Evolutionary conservation across 2,888 invertebrate genomes (phyloP).

Genomic region (Tipula lateralis): DNA sequence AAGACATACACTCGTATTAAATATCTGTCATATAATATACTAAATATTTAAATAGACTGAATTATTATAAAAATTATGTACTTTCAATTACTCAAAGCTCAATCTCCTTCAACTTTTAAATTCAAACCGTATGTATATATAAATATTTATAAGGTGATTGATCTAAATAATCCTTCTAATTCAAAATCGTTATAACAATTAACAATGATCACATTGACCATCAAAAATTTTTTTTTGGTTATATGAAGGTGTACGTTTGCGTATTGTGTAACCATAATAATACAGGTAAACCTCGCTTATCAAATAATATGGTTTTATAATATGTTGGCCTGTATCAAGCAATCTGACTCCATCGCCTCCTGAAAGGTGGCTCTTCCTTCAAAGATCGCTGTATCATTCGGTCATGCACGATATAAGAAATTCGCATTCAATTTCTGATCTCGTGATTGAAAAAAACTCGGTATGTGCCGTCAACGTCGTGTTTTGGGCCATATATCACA

Average conservation of each 20-base stretch:
- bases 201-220: slow-evolving; percentile 1
- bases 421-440: too few species aligned
- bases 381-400: too few species aligned
- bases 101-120: background rate
- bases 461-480: too few species aligned
- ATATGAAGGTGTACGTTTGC: background rate
- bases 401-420: too few species aligned
- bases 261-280: background rate
- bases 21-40: background rate
- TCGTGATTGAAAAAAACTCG: too few species aligned
- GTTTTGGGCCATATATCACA: too few species aligned
- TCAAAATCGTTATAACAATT: background rate
- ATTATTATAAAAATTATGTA: background rate
- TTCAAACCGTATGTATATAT: background rate
- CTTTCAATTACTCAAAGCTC: background rate
- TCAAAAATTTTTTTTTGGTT: background rate
- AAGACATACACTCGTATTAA: background rate
- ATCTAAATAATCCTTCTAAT: background rate
- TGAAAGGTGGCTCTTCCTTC: too few species aligned
- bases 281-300: too few species aligned
- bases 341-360: too few species aligned
- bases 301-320: too few species aligned
- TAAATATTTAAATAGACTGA: background rate
- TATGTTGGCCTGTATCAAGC: background rate
- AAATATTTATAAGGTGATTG: background rate